Evolutionary conservation across 2,888 invertebrate species (phyloP).

Genomic region (Kuschelorhynchus macadamiae): DNA sequence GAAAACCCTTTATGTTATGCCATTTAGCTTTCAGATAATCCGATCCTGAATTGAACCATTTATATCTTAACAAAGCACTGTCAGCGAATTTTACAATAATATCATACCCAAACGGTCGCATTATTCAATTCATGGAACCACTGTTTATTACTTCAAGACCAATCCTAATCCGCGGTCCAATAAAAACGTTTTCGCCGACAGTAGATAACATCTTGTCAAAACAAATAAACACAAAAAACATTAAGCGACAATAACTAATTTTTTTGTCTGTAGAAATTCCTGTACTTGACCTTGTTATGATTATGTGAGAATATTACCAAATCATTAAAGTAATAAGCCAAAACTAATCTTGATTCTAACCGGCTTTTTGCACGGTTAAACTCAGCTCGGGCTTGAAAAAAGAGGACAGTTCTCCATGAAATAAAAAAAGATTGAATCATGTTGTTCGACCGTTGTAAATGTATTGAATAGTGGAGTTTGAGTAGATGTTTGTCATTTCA

Average conservation of each 20-base stretch:
- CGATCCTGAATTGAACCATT: too few species aligned
- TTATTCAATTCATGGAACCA: too few species aligned
- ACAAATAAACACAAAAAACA: not conserved
- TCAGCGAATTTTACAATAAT: too few species aligned
- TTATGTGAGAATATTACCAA: constrained; percentile 31
- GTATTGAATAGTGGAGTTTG: too few species aligned
- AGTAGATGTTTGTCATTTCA: too few species aligned
- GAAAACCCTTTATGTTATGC: too few species aligned
- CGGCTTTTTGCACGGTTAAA: constrained; percentile 17
- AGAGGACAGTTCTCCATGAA: not conserved
- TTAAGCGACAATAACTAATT: not conserved
- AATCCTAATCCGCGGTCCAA: not conserved
- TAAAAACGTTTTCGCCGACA: not conserved
- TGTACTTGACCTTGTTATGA: constrained; percentile 38
- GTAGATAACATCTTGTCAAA: constrained; percentile 8
- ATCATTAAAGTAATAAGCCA: constrained; percentile 33
- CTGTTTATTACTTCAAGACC: too few species aligned
- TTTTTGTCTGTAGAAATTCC: constrained; percentile 18
- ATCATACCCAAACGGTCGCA: too few species aligned
- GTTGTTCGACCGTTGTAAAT: too few species aligned
- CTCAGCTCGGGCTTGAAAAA: constrained; percentile 15
- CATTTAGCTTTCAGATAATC: too few species aligned
- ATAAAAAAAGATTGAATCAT: too few species aligned
- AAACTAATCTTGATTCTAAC: constrained; percentile 35
- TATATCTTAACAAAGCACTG: too few species aligned